Conservation (phyloP, 2,113 vertebrate species). For the Coregonus clupeaformis region DNA sequence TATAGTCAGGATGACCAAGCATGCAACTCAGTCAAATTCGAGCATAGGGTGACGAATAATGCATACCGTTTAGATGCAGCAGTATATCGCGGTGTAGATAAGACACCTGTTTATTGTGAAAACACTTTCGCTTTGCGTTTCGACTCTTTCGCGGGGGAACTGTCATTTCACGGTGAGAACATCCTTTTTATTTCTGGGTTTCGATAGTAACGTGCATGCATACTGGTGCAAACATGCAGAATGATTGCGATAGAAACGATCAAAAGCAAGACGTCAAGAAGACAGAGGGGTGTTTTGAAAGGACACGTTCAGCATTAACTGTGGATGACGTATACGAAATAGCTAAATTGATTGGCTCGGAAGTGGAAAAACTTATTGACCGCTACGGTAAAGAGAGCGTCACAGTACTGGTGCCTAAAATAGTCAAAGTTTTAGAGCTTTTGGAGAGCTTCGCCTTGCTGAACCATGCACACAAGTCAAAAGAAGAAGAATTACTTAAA, state of each 20-base stretch:
- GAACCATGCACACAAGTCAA: conserved; percentile 47
- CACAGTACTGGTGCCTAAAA: conserved; percentile 80
- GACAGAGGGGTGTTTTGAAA: conserved; percentile 50
- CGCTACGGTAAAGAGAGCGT: conserved; percentile 82
- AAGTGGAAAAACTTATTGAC: conserved; percentile 84
- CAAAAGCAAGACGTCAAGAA: background rate
- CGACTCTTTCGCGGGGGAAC: background rate
- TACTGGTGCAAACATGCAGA: conserved; percentile 54
- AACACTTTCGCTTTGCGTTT: background rate
- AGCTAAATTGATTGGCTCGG: conserved; percentile 83
- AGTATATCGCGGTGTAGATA: background rate
- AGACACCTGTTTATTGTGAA: background rate
- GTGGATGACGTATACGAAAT: conserved; percentile 86
- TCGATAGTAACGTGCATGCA: conserved; percentile 16
- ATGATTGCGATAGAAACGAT: conserved; percentile 18
- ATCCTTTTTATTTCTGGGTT: conserved; percentile 10
- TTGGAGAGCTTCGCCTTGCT: conserved; percentile 81
- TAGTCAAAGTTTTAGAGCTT: conserved; percentile 86
- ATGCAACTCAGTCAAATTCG: no score
- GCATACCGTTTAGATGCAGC: background rate
- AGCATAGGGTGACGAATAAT: background rate
- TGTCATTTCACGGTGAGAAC: background rate
- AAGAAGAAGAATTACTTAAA: conserved; percentile 71
- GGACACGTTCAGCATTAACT: conserved; percentile 56
- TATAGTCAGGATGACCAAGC: no score